These are phyloP conservation scores for Polydrusus tereticollis DNA, from an alignment of 2,888 invertebrate species.

Conservation along the genomic window DNA sequence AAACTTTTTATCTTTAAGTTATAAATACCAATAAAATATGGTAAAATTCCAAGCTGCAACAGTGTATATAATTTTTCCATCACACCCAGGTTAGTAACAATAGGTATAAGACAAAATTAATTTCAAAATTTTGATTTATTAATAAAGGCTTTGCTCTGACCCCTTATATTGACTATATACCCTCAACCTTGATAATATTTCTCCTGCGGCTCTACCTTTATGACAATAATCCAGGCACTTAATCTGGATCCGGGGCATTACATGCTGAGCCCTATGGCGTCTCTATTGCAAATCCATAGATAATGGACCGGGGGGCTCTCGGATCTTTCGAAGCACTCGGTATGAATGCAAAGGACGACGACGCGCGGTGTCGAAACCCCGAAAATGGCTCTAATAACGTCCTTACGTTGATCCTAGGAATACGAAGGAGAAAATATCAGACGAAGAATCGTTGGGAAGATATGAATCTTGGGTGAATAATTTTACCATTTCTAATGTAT, in stretches of 20 bases:
- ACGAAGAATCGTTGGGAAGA: conserved; percentile 15
- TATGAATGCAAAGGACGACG: conserved; percentile 46
- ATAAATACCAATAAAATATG: no score
- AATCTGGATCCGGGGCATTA: conserved; percentile 52
- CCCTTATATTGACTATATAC: conserved; percentile 17
- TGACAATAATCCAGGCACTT: conserved; percentile 53
- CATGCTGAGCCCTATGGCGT: conserved; percentile 47
- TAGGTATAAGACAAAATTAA: neutral
- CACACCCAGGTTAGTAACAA: no score
- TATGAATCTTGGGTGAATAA: conserved; percentile 20
- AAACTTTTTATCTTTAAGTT: no score
- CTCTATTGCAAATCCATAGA: conserved; percentile 51
- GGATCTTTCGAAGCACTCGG: conserved; percentile 32
- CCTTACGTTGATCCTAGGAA: conserved; percentile 34
- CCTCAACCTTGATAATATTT: conserved; percentile 31
- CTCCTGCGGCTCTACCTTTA: conserved; percentile 45
- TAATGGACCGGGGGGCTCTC: conserved; percentile 43
- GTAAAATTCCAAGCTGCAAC: no score
- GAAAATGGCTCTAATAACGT: conserved; percentile 41
- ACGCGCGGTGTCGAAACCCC: conserved; percentile 5
- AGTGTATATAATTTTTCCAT: no score
- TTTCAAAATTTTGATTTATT: conserved; percentile 14
- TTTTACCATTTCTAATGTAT: neutral
- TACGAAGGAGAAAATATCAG: conserved; percentile 20
- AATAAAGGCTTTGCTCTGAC: neutral